Evolutionary conservation across 2,797 vertebrate species (phyloP).

Genomic region (Labroides dimidiatus): DNA sequence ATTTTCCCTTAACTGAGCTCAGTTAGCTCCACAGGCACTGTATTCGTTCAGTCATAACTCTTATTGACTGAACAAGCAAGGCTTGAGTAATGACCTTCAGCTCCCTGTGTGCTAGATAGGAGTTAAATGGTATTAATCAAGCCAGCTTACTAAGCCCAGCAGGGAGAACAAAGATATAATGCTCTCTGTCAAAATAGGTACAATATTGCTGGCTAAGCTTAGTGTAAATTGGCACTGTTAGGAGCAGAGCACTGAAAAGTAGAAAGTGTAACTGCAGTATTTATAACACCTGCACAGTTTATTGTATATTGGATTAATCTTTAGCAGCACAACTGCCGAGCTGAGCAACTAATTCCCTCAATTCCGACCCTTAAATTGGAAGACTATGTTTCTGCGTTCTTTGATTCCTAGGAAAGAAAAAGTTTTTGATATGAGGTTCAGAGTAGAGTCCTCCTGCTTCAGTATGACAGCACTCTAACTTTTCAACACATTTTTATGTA

Average conservation of each 20-base stretch:
- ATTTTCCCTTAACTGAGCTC: too few relatives aligned
- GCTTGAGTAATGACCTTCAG: conserved; percentile 55
- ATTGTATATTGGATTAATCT: conserved; percentile 27
- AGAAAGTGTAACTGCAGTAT: conserved; percentile 23
- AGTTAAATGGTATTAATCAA: conserved; percentile 63
- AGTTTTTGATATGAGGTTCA: conserved; percentile 20
- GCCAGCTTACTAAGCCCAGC: conserved; percentile 30
- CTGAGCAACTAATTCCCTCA: conserved; percentile 6
- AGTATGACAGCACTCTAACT: too few relatives aligned
- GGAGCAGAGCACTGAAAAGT: conserved; percentile 1
- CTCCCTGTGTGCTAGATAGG: conserved; percentile 16
- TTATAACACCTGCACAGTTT: conserved; percentile 18
- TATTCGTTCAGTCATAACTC: too few relatives aligned
- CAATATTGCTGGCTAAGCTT: conserved; percentile 37
- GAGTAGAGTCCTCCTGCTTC: background rate
- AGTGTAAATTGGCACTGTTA: conserved; percentile 48
- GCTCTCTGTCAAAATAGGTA: conserved; percentile 25
- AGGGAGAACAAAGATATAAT: conserved; percentile 46
- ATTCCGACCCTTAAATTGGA: conserved; percentile 20
- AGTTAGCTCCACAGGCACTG: too few relatives aligned
- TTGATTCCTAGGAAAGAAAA: conserved; percentile 34
- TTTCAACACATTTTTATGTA: too few relatives aligned
- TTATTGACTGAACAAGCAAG: too few relatives aligned
- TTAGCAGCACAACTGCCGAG: conserved; percentile 2
- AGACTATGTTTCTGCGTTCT: conserved; percentile 18